These are phyloP conservation scores for Drosophila carrolli DNA, from an alignment of 1,140 invertebrate species.

Conservation along the genomic window DNA sequence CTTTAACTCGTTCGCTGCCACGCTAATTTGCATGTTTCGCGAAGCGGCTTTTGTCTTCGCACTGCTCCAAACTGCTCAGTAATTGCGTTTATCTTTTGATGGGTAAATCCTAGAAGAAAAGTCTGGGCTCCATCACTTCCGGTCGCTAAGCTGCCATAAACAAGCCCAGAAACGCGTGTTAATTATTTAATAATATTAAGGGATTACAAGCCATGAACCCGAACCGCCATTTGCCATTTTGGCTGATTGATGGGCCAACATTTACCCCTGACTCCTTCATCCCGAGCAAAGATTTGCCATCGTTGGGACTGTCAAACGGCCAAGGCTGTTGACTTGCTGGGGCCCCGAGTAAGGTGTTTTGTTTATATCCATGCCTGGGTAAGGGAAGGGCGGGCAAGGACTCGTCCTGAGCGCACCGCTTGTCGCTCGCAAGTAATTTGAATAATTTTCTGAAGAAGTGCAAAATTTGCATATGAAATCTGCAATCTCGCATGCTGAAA, in stretches of 20 bases:
- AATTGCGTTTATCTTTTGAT: slow-evolving; percentile 81
- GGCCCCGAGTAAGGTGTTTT: slow-evolving; percentile 43
- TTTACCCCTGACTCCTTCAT: background rate
- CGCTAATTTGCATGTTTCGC: slow-evolving; percentile 78
- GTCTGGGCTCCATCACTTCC: slow-evolving; percentile 28
- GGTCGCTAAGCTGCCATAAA: slow-evolving; percentile 59
- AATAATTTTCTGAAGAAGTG: slow-evolving; percentile 79
- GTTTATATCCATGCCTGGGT: slow-evolving; percentile 38
- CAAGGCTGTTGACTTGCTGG: slow-evolving; percentile 62
- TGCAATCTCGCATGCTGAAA: slow-evolving; percentile 62
- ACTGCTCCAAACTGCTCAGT: slow-evolving; percentile 50
- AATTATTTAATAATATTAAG: slow-evolving; percentile 80
- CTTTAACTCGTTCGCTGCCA: slow-evolving; percentile 75
- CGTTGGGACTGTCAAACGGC: slow-evolving; percentile 59
- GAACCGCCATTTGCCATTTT: slow-evolving; percentile 25
- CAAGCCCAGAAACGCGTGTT: slow-evolving; percentile 71
- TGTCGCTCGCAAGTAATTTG: slow-evolving; percentile 69
- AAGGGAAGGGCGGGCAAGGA: slow-evolving; percentile 11
- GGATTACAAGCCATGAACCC: slow-evolving; percentile 67
- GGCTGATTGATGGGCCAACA: slow-evolving; percentile 47
- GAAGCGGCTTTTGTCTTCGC: slow-evolving; percentile 43
- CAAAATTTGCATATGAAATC: slow-evolving; percentile 80
- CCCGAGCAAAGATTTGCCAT: slow-evolving; percentile 39
- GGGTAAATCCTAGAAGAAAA: slow-evolving; percentile 58
- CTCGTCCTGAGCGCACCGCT: slow-evolving; percentile 18